phyloP scores from a whole-genome alignment of 2,797 vertebrate species.

The Pseudochromis fuscus region DNA sequence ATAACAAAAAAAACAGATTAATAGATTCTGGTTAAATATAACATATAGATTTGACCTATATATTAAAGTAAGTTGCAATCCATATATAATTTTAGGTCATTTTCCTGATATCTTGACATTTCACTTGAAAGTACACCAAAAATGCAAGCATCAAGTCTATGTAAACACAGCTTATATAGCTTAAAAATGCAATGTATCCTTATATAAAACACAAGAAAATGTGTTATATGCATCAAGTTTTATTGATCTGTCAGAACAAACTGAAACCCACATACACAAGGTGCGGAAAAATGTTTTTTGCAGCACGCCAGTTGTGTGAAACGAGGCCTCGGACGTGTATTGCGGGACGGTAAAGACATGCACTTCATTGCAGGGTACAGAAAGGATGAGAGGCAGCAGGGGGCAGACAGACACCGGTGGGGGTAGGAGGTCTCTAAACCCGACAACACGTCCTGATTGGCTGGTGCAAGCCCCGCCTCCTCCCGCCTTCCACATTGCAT shows the following conservation, averaged over 20 bases:
- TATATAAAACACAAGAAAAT: neutral
- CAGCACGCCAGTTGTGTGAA: neutral
- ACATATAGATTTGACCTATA: neutral
- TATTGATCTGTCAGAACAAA: neutral
- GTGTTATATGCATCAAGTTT: neutral
- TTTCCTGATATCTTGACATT: neutral
- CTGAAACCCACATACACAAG: neutral
- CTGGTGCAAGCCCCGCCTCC: slow-evolving; percentile 60
- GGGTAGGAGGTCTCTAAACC: slow-evolving; percentile 47
- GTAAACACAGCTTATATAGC: neutral
- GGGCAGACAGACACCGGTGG: slow-evolving; percentile 56
- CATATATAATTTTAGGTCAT: no score
- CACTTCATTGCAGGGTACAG: slow-evolving; percentile 35
- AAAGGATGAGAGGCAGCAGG: slow-evolving; percentile 63
- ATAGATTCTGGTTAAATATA: neutral
- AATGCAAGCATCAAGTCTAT: neutral
- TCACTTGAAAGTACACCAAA: neutral
- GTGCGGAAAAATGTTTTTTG: neutral
- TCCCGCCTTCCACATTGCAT: slow-evolving; percentile 59
- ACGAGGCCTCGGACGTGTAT: slow-evolving; percentile 39
- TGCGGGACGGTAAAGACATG: slow-evolving; percentile 23
- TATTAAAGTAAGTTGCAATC: no score
- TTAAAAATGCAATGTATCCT: neutral
- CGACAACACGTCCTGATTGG: slow-evolving; percentile 69
- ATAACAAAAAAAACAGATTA: no score